Base-by-base conservation (phyloP, 2,113 vertebrate genomes). In the Pongo pygmaeus region DNA sequence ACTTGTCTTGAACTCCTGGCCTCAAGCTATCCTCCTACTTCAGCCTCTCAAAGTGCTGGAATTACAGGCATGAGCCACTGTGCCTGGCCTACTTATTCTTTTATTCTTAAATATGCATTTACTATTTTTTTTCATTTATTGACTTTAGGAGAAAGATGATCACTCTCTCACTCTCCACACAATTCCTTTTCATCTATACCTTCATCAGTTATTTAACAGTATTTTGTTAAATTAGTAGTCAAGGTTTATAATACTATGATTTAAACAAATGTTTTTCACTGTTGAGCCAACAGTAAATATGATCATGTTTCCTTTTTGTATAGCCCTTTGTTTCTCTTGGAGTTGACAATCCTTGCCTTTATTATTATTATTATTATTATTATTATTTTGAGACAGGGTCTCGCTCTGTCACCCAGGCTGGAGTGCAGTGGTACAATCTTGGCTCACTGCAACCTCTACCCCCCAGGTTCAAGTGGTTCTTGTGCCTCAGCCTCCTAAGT, bases 311-410 rank as follows among this genome's bases (percentile, higher is more conserved):
- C 38, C 72, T 67, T 55, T 67, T 85, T 59, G 8, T 55, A 23
- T 64, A 79, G 55, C 27, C 35, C 27, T 94, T 95, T 92, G 43
- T 52, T 94, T 96, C 83, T 69, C 86, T 46, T 88, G 22, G 78
- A 77, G 50, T 91, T 93, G 70, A 77, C 6, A 64, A 64, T 64
- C 72, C 9, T 93, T 92, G 16, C 20, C 61, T 92, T 97, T 97
- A 80, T 64, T 30, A 5, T 64, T 64, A 30, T 30, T 64, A 30
- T 6, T 64, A 64, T 12, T 64, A 30, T 27, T 64, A 64, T 64
- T 64, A 38, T 27, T 64, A 64, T 64, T 64, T 30, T 64, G 61
- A 64, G 61, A 64, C 27, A 64, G 5, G 27, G 27, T 64, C 61
- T 30, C 30, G 5, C 30, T 64, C 27, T 64, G 12, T 64, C 61